Evolutionary conservation across 1,140 invertebrate genomes (phyloP).

Genomic region (Dryas iulia): DNA sequence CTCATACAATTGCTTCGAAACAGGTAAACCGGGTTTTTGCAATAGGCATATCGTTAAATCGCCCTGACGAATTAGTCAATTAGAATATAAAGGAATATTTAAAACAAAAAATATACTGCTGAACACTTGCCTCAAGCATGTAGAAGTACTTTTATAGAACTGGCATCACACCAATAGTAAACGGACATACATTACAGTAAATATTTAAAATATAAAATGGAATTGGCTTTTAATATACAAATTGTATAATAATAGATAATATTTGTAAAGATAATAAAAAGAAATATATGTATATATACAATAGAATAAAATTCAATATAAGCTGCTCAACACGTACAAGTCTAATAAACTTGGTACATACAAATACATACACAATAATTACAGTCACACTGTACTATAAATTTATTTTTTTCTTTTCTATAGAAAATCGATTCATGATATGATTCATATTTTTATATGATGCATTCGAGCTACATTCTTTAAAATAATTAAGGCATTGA

Average conservation of each 20-base stretch:
- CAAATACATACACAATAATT: neutral
- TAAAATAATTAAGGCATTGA: neutral
- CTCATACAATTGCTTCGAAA: no score
- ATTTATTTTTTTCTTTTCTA: neutral
- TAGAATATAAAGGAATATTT: no score
- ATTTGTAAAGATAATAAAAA: slow-evolving; percentile 13
- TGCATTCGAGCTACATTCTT: neutral
- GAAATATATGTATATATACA: slow-evolving; percentile 5
- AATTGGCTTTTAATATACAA: neutral
- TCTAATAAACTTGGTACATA: slow-evolving; percentile 10
- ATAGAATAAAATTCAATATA: slow-evolving; percentile 17
- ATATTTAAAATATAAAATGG: slow-evolving; percentile 5
- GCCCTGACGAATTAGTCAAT: no score
- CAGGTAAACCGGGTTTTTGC: no score
- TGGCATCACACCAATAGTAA: no score
- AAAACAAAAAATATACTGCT: no score
- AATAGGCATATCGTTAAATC: no score
- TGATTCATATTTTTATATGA: neutral
- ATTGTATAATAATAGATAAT: neutral
- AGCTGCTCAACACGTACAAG: slow-evolving; percentile 5
- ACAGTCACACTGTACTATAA: slow-evolving; percentile 4
- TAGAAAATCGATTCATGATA: slow-evolving; percentile 19
- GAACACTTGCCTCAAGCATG: no score
- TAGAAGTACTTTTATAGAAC: no score
- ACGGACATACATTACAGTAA: no score